These are phyloP conservation scores for Mionectes olivaceus DNA, from an alignment of 2,797 vertebrate species.

Conservation along the genomic window DNA sequence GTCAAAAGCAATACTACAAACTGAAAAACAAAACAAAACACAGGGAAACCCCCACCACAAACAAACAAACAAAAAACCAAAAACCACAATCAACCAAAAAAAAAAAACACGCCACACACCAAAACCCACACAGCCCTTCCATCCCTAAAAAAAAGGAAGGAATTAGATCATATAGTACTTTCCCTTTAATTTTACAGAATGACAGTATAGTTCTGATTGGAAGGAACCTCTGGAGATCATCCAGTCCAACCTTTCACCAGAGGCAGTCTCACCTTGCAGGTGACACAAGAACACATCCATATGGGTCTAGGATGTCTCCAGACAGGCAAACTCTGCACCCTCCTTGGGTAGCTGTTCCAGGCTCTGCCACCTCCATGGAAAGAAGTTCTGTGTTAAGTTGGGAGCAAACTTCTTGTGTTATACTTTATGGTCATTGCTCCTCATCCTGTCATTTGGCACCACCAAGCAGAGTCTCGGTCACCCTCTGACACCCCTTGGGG, in stretches of 20 bases:
- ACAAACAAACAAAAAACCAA: too few species aligned
- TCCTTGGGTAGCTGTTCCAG: background rate
- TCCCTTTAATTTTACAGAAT: background rate
- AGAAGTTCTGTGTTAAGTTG: too few species aligned
- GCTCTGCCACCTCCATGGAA: too few species aligned
- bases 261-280: background rate
- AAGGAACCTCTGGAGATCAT: background rate
- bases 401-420: too few species aligned
- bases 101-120: too few species aligned
- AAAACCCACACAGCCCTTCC: too few species aligned
- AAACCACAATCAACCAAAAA: too few species aligned
- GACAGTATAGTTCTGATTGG: fast-evolving
- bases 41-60: too few species aligned
- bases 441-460: too few species aligned
- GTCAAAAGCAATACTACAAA: slow-evolving; percentile 8
- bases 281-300: background rate
- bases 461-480: too few species aligned
- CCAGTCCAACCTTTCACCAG: background rate
- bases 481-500: background rate
- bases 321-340: background rate
- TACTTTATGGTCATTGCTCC: too few species aligned
- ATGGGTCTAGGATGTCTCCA: background rate
- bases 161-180: background rate
- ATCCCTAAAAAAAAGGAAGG: background rate
- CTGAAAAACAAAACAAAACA: background rate